Percentiles rank a stretch among this genome's conserved stretches.
These are phyloP conservation scores for Mythimna loreyi DNA, from an alignment of 2,888 invertebrate genomes.

Conservation along the genomic window DNA sequence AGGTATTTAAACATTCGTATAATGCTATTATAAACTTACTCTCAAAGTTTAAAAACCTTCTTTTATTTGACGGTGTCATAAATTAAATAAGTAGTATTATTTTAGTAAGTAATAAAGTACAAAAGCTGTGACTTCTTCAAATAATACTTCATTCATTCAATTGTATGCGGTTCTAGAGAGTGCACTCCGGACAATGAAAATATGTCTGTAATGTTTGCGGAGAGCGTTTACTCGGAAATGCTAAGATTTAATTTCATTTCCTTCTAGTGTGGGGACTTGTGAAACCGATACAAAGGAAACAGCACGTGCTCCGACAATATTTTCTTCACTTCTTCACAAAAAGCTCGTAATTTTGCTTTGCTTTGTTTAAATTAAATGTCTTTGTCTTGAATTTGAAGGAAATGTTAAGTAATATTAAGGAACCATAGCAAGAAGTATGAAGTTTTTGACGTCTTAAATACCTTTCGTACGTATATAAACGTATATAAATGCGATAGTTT, in stretches of 20 bases:
- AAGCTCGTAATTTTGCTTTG: constrained; percentile 2
- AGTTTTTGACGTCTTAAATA: neutral
- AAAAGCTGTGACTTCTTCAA: neutral
- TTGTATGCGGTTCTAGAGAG: neutral
- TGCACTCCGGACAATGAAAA: neutral
- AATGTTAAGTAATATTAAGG: neutral
- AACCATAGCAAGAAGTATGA: neutral
- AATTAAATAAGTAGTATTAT: neutral
- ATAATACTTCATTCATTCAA: neutral
- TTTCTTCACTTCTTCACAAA: neutral
- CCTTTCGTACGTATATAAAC: too few species aligned
- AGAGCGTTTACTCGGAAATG: neutral
- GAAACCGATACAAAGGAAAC: neutral
- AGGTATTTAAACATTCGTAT: too few species aligned
- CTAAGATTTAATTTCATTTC: neutral
- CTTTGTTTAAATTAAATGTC: neutral
- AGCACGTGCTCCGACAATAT: neutral
- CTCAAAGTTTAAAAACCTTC: too few species aligned
- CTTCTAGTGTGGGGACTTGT: neutral
- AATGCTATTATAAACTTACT: too few species aligned
- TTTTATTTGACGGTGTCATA: too few species aligned
- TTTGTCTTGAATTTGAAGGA: neutral
- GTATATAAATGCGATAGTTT: too few species aligned
- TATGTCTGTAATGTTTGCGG: neutral
- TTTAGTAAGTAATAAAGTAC: neutral